Percentiles rank a stretch among this genome's conserved stretches.
phyloP scores from a whole-genome alignment of 2,888 invertebrate species.

The Drosophila mimetica region DNA sequence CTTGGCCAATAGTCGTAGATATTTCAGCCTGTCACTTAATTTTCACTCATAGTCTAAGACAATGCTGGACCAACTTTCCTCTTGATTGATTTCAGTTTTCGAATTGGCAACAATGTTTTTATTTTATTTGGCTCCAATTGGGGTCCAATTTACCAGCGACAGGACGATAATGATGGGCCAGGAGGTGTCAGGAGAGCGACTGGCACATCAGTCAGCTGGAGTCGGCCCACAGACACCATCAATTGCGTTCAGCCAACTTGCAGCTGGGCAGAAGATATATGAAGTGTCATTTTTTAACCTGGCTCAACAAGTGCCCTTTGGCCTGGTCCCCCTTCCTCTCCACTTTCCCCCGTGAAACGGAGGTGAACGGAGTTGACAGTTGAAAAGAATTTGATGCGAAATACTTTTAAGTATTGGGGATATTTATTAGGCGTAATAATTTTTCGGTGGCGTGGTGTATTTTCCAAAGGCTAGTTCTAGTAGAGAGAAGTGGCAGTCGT shows the following conservation, averaged over 20 bases:
- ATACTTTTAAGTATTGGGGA: slow-evolving; percentile 46
- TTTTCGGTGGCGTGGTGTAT: slow-evolving; percentile 79
- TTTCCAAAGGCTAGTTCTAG: slow-evolving; percentile 89
- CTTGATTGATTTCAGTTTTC: slow-evolving; percentile 73
- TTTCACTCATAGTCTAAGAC: slow-evolving; percentile 49
- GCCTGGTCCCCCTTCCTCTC: background rate
- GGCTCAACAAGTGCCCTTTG: slow-evolving; percentile 58
- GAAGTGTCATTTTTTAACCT: slow-evolving; percentile 67
- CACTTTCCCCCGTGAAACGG: background rate
- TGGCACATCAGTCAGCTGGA: slow-evolving; percentile 60
- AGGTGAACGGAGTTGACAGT: slow-evolving; percentile 37
- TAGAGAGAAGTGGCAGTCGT: slow-evolving; percentile 89
- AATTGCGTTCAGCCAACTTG: slow-evolving; percentile 28
- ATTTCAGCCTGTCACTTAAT: slow-evolving; percentile 38
- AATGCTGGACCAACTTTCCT: slow-evolving; percentile 45
- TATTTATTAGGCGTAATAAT: slow-evolving; percentile 77
- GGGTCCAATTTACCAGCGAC: slow-evolving; percentile 50
- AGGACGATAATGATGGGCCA: slow-evolving; percentile 36
- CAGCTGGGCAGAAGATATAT: slow-evolving; percentile 56
- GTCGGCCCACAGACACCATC: slow-evolving; percentile 40
- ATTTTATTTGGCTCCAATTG: slow-evolving; percentile 73
- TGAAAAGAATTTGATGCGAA: slow-evolving; percentile 57
- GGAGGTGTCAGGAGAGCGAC: slow-evolving; percentile 44
- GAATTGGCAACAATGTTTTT: slow-evolving; percentile 41
- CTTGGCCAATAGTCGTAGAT: background rate